Percentiles rank a stretch among this genome's conserved stretches.
Conservation (phyloP, 2,888 invertebrate species). For the Ornithoptera alexandrae region DNA sequence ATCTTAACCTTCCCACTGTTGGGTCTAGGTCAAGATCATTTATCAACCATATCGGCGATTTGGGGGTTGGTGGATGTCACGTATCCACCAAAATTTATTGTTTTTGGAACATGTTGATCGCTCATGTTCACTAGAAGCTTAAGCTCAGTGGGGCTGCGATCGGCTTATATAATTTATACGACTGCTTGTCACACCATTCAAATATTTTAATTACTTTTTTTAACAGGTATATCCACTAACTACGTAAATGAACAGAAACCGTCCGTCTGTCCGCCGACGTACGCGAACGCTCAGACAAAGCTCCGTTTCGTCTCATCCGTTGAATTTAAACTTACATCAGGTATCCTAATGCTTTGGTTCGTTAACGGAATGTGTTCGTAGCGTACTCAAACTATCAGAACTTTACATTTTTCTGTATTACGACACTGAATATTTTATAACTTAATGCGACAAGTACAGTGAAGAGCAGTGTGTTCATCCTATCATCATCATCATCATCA, state of each 20-base stretch:
- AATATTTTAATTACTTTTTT: background rate
- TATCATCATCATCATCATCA: too few species aligned
- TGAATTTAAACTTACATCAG: conserved; percentile 89
- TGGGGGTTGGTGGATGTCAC: too few species aligned
- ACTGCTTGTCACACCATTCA: background rate
- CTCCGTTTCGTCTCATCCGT: conserved; percentile 90
- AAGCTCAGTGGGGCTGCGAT: too few species aligned
- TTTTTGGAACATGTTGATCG: too few species aligned
- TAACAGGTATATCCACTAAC: conserved; percentile 40
- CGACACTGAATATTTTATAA: too few species aligned
- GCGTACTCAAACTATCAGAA: background rate
- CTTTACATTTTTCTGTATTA: too few species aligned
- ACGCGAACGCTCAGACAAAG: conserved; percentile 80
- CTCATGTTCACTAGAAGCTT: too few species aligned
- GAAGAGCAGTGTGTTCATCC: too few species aligned
- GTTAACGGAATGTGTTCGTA: background rate
- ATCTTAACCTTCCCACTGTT: too few species aligned
- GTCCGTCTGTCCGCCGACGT: conserved; percentile 55
- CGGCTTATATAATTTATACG: background rate
- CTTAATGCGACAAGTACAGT: too few species aligned
- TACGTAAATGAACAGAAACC: conserved; percentile 56
- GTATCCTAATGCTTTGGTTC: conserved; percentile 56
- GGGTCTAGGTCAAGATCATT: background rate
- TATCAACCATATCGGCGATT: too few species aligned
- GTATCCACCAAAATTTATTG: too few species aligned